Evolutionary conservation across 2,888 invertebrate genomes (phyloP).

Genomic region (Agapetus fuscipes): DNA sequence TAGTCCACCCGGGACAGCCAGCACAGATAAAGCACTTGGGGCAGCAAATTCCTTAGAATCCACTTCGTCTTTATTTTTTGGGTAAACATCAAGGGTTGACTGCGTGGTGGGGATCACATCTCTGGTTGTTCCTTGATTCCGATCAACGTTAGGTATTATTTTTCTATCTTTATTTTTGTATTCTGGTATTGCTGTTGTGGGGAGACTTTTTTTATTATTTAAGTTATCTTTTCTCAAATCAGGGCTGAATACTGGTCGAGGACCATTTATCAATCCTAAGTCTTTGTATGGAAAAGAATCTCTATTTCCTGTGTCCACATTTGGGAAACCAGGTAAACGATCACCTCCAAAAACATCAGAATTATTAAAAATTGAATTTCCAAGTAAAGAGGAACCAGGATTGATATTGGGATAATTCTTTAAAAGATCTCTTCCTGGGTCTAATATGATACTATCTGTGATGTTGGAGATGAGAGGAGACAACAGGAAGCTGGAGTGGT

Average conservation of each 20-base stretch:
- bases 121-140: not conserved
- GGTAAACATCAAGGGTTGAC: not conserved
- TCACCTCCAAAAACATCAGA: not conserved
- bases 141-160: constrained; percentile 4
- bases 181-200: not conserved
- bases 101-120: not conserved
- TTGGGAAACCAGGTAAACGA: not conserved
- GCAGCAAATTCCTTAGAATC: constrained; percentile 28
- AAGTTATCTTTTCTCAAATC: constrained; percentile 4
- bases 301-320: not conserved
- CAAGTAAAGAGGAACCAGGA: not conserved
- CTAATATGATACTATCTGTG: constrained; percentile 1
- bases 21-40: constrained; percentile 50
- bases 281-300: not conserved
- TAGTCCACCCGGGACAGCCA: constrained; percentile 52
- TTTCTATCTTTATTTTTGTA: not conserved
- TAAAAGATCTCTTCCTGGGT: not conserved
- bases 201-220: constrained; percentile 3
- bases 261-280: not conserved
- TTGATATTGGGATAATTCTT: constrained; percentile 2
- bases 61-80: constrained; percentile 15
- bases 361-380: too few species aligned
- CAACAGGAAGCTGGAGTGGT: constrained; percentile 12
- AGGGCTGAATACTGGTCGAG: too few species aligned
- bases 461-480: constrained; percentile 4